Conservation (phyloP, 2,113 vertebrate genomes). For the Pelodiscus sinensis region DNA sequence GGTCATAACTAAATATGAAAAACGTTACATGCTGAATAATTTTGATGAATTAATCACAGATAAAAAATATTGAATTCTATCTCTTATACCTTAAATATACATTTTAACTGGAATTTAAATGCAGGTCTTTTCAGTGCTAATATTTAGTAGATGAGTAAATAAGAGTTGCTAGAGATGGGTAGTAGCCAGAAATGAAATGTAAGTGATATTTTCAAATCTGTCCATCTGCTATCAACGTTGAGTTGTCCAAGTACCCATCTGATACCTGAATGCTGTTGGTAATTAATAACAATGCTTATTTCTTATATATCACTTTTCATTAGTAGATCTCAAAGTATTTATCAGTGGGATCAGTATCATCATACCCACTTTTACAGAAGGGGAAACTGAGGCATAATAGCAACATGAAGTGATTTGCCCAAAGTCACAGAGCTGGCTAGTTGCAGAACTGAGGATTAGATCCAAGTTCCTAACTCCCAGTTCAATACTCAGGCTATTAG, state of each 20-base stretch:
- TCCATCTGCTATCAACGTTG: neutral
- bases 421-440: neutral
- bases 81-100: slow-evolving; percentile 30
- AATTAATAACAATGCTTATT: neutral
- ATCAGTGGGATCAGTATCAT: neutral
- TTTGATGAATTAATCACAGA: neutral
- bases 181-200: neutral
- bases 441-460: neutral
- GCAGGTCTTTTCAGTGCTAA: slow-evolving; percentile 30
- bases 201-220: slow-evolving; percentile 35
- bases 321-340: neutral
- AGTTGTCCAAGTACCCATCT: neutral
- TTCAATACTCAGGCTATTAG: neutral
- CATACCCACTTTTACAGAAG: neutral
- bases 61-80: slow-evolving; percentile 39
- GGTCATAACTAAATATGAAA: slow-evolving; percentile 47
- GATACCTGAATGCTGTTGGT: neutral
- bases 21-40: slow-evolving; percentile 29
- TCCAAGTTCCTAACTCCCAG: neutral
- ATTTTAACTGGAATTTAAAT: slow-evolving; percentile 53
- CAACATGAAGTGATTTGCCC: neutral
- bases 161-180: slow-evolving; percentile 25
- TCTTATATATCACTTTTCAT: neutral
- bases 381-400: neutral
- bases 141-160: neutral